phyloP scores from a whole-genome alignment of 2,113 vertebrate genomes.

The Percina caprodes region DNA sequence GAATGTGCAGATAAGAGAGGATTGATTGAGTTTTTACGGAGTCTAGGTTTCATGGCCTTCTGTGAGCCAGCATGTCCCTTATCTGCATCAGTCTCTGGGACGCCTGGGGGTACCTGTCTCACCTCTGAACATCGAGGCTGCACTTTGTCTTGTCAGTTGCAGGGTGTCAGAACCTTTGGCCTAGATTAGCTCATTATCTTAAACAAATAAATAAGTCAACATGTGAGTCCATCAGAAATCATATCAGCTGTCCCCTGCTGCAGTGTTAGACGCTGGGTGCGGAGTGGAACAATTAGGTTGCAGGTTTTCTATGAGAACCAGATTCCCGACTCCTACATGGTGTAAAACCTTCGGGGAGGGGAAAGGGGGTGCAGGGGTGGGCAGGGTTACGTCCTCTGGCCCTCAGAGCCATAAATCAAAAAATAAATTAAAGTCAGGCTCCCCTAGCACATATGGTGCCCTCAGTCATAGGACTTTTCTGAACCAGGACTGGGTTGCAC shows the following conservation, averaged over 20 bases:
- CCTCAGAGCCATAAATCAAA: constrained; percentile 71
- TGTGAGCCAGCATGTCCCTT: constrained; percentile 28
- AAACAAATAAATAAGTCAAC: constrained; percentile 3
- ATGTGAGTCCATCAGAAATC: constrained; percentile 8
- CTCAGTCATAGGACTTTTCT: constrained; percentile 12
- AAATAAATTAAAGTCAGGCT: constrained; percentile 66
- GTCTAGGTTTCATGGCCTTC: constrained; percentile 41
- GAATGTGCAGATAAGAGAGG: constrained; percentile 47
- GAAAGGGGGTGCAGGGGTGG: not conserved
- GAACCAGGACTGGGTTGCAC: constrained; percentile 6
- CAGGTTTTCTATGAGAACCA: constrained; percentile 63
- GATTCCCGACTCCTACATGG: constrained; percentile 28
- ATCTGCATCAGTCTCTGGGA: constrained; percentile 39
- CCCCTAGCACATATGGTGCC: constrained; percentile 48
- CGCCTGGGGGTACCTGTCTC: constrained; percentile 1
- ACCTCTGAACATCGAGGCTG: constrained; percentile 17
- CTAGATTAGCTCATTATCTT: constrained; percentile 39
- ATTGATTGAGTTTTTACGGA: constrained; percentile 42
- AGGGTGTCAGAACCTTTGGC: constrained; percentile 12
- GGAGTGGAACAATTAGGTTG: constrained; percentile 25
- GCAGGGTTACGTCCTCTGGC: constrained; percentile 34
- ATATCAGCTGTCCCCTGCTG: constrained; percentile 48
- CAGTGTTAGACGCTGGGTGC: not conserved
- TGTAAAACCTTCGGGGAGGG: not conserved
- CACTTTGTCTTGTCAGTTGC: constrained; percentile 26